A percentile compares a stretch with the other conserved stretches of the same genome.
Evolutionary conservation across 2,888 invertebrate species (phyloP).

Genomic region (Lamellibrachia satsuma): DNA sequence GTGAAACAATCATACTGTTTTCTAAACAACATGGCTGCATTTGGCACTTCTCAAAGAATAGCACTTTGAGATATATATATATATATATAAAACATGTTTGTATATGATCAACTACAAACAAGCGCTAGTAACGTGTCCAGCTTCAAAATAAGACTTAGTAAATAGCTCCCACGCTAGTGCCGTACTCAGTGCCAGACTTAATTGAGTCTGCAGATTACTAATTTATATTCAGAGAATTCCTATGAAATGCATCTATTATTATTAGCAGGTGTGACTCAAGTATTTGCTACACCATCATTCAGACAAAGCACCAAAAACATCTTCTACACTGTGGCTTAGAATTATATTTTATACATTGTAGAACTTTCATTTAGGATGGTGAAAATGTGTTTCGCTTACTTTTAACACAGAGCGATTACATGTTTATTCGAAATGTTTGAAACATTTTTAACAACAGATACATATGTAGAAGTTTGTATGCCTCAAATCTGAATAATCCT

Average conservation of each 20-base stretch:
- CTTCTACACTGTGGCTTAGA: neutral
- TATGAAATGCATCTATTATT: too few relatives aligned
- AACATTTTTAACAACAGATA: too few relatives aligned
- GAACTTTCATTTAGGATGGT: neutral
- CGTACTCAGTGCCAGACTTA: too few relatives aligned
- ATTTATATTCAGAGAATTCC: too few relatives aligned
- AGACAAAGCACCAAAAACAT: neutral
- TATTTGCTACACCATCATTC: too few relatives aligned
- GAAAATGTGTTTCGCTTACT: too few relatives aligned
- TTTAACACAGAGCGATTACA: neutral
- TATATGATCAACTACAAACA: neutral
- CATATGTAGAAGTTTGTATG: too few relatives aligned
- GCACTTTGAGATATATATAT: neutral
- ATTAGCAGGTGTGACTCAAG: too few relatives aligned
- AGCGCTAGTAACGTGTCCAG: neutral
- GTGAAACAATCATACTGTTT: neutral
- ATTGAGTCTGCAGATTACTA: too few relatives aligned
- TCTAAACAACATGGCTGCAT: neutral
- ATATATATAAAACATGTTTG: neutral
- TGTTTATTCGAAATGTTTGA: too few relatives aligned
- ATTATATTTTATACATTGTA: neutral
- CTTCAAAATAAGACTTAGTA: neutral
- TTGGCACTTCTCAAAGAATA: neutral
- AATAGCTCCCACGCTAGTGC: neutral
- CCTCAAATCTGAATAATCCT: too few relatives aligned